These are phyloP conservation scores for Watsonalla binaria DNA, from an alignment of 2,888 invertebrate species.

Conservation along the genomic window DNA sequence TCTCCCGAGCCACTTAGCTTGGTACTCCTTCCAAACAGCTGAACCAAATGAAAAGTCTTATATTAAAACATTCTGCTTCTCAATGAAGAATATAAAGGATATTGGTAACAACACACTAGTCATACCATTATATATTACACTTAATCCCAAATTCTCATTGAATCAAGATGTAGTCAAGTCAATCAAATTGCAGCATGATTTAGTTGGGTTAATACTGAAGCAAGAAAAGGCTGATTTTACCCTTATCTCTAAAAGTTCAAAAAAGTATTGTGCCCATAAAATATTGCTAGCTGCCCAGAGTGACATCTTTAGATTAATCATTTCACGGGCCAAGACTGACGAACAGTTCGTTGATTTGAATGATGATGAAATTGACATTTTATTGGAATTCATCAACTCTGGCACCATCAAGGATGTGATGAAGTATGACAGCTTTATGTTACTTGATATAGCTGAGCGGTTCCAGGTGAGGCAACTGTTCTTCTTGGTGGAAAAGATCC, in stretches of 20 bases:
- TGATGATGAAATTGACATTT: conserved; percentile 49
- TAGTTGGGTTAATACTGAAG: conserved; percentile 33
- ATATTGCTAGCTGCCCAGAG: conserved; percentile 56
- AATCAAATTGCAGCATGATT: conserved; percentile 49
- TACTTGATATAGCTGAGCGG: conserved; percentile 46
- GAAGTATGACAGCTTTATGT: conserved; percentile 39
- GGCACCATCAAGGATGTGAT: conserved; percentile 46
- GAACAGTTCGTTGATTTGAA: conserved; percentile 37
- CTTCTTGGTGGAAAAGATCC: conserved; percentile 35
- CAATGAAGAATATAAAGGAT: conserved; percentile 20
- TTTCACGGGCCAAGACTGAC: conserved; percentile 31
- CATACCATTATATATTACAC: conserved; percentile 44
- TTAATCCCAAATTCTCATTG: conserved; percentile 33
- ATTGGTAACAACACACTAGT: conserved; percentile 31
- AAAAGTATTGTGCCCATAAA: conserved; percentile 47
- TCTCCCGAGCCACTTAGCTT: conserved; percentile 24
- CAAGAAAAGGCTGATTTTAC: conserved; percentile 48
- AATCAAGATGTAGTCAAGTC: conserved; percentile 35
- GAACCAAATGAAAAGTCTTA: conserved; percentile 41
- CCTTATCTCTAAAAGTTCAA: conserved; percentile 39
- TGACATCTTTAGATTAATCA: conserved; percentile 37
- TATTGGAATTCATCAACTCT: conserved; percentile 56
- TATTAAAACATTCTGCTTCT: conserved; percentile 48
- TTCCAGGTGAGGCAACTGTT: conserved; percentile 44
- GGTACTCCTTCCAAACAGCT: conserved; percentile 34